phyloP scores from a whole-genome alignment of 2,113 vertebrate genomes.

The Sebastes schlegelii region DNA sequence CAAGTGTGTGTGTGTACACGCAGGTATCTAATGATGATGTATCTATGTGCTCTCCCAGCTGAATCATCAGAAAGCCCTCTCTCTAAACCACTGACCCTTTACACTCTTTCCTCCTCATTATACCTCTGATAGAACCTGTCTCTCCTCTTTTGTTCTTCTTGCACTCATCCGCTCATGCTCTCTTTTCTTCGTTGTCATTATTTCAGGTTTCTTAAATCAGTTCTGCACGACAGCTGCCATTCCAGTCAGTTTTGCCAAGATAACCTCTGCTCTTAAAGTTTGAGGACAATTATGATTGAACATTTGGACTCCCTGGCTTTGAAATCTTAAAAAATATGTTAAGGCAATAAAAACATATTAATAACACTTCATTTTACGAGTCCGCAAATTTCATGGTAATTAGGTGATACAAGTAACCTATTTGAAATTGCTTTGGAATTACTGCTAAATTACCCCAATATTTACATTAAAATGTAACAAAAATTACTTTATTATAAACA shows the following conservation, averaged over 20 bases:
- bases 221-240: background rate
- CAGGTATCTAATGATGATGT: slow-evolving; percentile 70
- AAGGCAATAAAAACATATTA: no score
- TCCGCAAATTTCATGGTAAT: no score
- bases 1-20: background rate
- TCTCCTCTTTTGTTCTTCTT: slow-evolving; percentile 26
- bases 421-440: no score
- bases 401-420: no score
- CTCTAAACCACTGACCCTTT: slow-evolving; percentile 48
- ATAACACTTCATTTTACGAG: no score
- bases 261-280: background rate
- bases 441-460: no score
- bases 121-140: slow-evolving; percentile 15
- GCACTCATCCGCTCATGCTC: slow-evolving; percentile 4
- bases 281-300: background rate
- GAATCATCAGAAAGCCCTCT: slow-evolving; percentile 63
- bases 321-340: background rate
- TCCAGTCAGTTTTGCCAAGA: background rate
- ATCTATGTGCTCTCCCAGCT: slow-evolving; percentile 57
- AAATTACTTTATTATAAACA: no score
- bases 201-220: slow-evolving; percentile 2
- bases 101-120: slow-evolving; percentile 46
- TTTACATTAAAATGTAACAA: no score
- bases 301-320: background rate
- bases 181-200: background rate